Conservation (phyloP, 2,888 invertebrate species). For the Eupithecia abbreviata region DNA sequence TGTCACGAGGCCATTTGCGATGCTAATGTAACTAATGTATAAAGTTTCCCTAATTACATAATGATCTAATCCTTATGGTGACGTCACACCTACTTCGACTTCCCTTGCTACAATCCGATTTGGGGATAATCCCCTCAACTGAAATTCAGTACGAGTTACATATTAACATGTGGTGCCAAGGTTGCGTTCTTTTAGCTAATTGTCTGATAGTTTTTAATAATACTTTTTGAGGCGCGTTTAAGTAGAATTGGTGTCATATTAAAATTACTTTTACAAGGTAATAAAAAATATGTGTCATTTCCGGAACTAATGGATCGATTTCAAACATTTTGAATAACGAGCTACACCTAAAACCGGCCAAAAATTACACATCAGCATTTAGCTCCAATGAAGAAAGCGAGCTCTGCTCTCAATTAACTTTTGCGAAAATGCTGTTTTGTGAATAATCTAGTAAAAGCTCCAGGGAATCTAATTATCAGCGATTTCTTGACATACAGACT, state of each 20-base stretch:
- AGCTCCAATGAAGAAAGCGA: no score
- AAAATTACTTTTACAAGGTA: background rate
- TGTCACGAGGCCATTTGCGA: slow-evolving; percentile 1
- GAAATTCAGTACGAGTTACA: slow-evolving; percentile 6
- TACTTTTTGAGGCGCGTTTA: background rate
- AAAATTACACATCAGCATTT: no score
- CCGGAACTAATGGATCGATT: background rate
- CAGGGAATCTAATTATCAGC: no score
- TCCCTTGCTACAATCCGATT: slow-evolving; percentile 3
- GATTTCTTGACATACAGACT: no score
- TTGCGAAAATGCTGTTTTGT: no score
- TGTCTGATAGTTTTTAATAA: background rate
- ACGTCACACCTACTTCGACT: slow-evolving; percentile 1
- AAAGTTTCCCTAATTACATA: slow-evolving; percentile 8
- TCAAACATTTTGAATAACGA: no score
- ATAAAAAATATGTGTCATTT: background rate
- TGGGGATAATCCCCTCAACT: slow-evolving; percentile 1
- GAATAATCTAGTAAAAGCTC: no score
- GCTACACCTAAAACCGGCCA: no score
- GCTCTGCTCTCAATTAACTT: no score
- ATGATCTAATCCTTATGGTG: background rate
- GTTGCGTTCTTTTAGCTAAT: background rate
- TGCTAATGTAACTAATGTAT: slow-evolving; percentile 2
- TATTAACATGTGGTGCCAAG: slow-evolving; percentile 3
- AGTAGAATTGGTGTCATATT: background rate